Base-by-base conservation (phyloP, 1,140 invertebrate genomes). In the Physella acuta region DNA sequence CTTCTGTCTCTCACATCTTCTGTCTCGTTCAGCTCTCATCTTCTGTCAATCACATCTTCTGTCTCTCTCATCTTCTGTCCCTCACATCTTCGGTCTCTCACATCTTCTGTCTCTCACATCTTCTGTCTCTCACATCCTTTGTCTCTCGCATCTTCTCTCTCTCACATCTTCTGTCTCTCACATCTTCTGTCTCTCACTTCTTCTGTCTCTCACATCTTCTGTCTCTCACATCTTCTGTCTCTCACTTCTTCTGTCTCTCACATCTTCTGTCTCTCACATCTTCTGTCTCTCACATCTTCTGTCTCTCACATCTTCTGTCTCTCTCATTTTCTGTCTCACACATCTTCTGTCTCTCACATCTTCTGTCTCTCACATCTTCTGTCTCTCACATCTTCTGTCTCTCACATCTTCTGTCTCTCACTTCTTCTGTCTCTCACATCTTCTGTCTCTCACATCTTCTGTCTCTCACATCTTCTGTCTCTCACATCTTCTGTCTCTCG, bases 311-410 rank as follows among this genome's bases (percentile, higher is more conserved):
- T 52, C 51, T 52, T 52, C 20, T 52, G 26, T 52, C 51, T 52
- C 51, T 52, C 51, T n/a, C 51, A 52, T 52, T 26, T 52, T 52
- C 20, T 52, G 26, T 52, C 51, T 52, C 51, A 3, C 51, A 52
- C 51, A 52, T 52, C 51, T 52, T 52, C 20, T 52, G 26, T 52
- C 51, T 52, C 51, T 52, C 51, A 52, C 51, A 52, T 52, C 51
- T 52, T 52, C 20, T 52, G 26, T 52, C 51, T 52, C 16, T 52
- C 3, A 52, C 51, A 52, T 52, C 51, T 52, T 52, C 20, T 52
- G 26, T 52, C 51, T 52, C 51, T 16, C 3, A 52, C 51, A 52
- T 52, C 3, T 52, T 52, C 20, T 52, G 26, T 52, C 51, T 52
- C 51, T 16, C 51, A 52, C 51, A 52, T 52, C 3, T 52, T 52